Evolutionary conservation across 2,888 invertebrate species (phyloP).

Genomic region (Petrophora chlorosata): DNA sequence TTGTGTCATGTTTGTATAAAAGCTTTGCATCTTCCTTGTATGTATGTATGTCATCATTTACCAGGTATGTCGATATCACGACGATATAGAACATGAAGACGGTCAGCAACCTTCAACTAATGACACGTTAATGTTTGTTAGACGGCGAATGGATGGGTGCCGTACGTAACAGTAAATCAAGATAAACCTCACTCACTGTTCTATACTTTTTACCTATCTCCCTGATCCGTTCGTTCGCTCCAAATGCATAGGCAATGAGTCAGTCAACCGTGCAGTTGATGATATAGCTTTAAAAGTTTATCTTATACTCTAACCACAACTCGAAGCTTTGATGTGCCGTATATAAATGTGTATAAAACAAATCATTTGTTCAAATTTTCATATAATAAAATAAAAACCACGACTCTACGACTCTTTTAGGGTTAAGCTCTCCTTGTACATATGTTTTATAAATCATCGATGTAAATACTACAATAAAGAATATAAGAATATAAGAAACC

Average conservation of each 20-base stretch:
- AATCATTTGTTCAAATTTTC: no score
- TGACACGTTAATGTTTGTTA: constrained; percentile 75
- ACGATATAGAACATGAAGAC: constrained; percentile 51
- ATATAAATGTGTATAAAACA: no score
- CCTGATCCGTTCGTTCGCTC: constrained; percentile 72
- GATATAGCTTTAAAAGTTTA: neutral
- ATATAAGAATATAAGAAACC: no score
- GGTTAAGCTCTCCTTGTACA: no score
- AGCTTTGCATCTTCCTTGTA: constrained; percentile 22
- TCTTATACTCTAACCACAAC: no score
- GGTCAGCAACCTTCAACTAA: constrained; percentile 80
- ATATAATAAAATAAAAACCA: no score
- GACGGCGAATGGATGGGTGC: constrained; percentile 65
- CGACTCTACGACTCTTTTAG: no score
- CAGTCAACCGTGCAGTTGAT: constrained; percentile 62
- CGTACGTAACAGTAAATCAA: constrained; percentile 76
- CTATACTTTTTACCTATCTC: constrained; percentile 73
- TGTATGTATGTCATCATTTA: no score
- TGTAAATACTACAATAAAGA: no score
- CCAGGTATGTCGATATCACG: constrained; percentile 21
- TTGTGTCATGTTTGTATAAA: constrained; percentile 23
- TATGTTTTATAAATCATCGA: no score
- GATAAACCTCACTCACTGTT: constrained; percentile 77
- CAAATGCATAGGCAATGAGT: constrained; percentile 80
- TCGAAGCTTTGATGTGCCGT: no score